Evolutionary conservation across 1,140 invertebrate genomes (phyloP), one percentile per base, ranked within the genome.

Genomic region (Papilio polyxenes): DNA sequence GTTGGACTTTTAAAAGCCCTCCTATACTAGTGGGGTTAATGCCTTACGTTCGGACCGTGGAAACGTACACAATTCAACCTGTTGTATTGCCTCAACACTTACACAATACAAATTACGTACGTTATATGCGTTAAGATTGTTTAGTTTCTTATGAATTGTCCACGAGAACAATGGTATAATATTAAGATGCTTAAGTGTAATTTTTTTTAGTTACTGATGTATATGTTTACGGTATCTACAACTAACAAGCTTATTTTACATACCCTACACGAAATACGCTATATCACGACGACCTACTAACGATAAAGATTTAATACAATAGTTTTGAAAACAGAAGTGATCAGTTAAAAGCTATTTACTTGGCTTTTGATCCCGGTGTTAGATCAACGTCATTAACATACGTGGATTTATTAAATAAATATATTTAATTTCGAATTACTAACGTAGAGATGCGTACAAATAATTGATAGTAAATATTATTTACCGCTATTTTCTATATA

Each of bases 11-110:
- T 51, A 76, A 51, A 49, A 53, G 51, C 74, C n/a, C 37, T 48
- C 49, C 9, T 76, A 49, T 53, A 76, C 74, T 75, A 6, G 75
- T 23, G 75, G 75, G 75, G 75, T 76, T 76, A 76, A 76, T 76
- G 48, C 48, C 65, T 72, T 15, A 37, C 23, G 65, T 72, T 72
- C 49, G 75, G 75, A 51, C 75, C 75, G 75, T 76, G 23, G 74
- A 53, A 23, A 76, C 59, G 59, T 62, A 62, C 10, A 69, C 65
- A 72, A 72, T 72, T 6, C 65, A 72, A 72, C 65, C 31, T 37
- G 65, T 31, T 31, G 62, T 40, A 31, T 72, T 37, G 65, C 31
- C 65, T 37, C 65, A 72, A 31, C 65, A 37, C 13, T 72, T 72
- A 72, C 65, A 31, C 31, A 72, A 72, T 59, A 59, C 56, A 59